Percentiles rank a stretch among this genome's conserved stretches.
Conservation (phyloP, 2,113 vertebrate genomes). For the Corvus hawaiiensis region DNA sequence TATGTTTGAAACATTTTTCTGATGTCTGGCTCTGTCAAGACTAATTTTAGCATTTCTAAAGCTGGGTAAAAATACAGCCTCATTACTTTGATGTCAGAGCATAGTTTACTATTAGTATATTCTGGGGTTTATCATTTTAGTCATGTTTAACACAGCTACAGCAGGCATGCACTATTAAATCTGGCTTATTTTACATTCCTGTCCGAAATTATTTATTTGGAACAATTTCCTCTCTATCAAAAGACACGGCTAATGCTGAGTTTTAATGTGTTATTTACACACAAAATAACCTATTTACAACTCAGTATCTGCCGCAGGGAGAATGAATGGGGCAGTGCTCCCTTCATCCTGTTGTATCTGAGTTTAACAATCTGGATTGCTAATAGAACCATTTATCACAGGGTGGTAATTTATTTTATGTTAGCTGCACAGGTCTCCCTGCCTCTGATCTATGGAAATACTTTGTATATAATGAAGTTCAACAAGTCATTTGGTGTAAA, state of each 20-base stretch:
- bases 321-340: slow-evolving; percentile 85
- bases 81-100: slow-evolving; percentile 80
- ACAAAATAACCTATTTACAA: slow-evolving; percentile 95
- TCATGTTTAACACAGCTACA: slow-evolving; percentile 87
- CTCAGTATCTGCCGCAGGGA: slow-evolving; percentile 75
- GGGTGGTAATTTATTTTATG: slow-evolving; percentile 82
- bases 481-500: slow-evolving; percentile 60
- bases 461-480: slow-evolving; percentile 73
- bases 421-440: slow-evolving; percentile 78
- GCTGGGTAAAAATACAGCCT: slow-evolving; percentile 82
- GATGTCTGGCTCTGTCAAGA: slow-evolving; percentile 77
- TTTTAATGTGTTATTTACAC: slow-evolving; percentile 99
- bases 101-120: slow-evolving; percentile 83
- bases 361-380: slow-evolving; percentile 98
- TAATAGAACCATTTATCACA: slow-evolving; percentile 99
- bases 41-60: slow-evolving; percentile 80
- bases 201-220: slow-evolving; percentile 92
- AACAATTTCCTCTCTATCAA: slow-evolving; percentile 92
- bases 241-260: slow-evolving; percentile 89
- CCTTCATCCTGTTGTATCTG: slow-evolving; percentile 89
- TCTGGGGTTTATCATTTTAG: slow-evolving; percentile 86
- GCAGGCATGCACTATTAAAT: slow-evolving; percentile 80
- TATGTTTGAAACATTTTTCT: slow-evolving; percentile 73
- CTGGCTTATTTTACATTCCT: slow-evolving; percentile 89
- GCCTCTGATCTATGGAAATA: slow-evolving; percentile 87